Percentiles rank a stretch among this genome's conserved stretches.
phyloP scores from a whole-genome alignment of 2,888 invertebrate species.

The Lochmaea capreae region DNA sequence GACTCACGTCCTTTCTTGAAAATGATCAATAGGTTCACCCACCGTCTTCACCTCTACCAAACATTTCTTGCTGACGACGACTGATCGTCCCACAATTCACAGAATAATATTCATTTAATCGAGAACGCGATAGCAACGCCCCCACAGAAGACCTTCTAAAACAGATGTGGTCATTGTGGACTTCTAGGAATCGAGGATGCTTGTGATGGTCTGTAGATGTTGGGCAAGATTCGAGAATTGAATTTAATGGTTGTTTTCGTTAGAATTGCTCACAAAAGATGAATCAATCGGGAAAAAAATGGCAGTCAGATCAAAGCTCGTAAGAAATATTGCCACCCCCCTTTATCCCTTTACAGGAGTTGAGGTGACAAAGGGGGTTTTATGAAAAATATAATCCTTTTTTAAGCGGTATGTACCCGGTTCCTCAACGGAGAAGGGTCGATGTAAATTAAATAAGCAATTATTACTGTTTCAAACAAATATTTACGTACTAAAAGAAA shows the following conservation, averaged over 20 bases:
- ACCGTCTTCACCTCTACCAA: conserved; percentile 15
- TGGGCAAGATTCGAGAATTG: background rate
- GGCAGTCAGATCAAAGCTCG: no score
- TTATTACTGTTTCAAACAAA: no score
- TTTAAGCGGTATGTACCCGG: no score
- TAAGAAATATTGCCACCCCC: no score
- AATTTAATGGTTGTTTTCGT: background rate
- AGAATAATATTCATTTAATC: conserved; percentile 17
- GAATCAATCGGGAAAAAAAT: no score
- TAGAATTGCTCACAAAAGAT: background rate
- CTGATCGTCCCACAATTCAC: background rate
- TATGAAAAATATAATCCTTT: no score
- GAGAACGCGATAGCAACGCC: conserved; percentile 16
- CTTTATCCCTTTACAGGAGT: no score
- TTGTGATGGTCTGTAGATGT: background rate
- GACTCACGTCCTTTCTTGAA: conserved; percentile 29
- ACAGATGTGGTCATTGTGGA: background rate
- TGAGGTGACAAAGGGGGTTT: no score
- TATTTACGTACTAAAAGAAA: no score
- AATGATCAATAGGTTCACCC: conserved; percentile 27
- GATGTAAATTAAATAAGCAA: no score
- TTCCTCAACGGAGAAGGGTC: no score
- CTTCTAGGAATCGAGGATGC: conserved; percentile 11
- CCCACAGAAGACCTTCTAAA: conserved; percentile 16
- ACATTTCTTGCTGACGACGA: conserved; percentile 20